A percentile compares a stretch with the other conserved stretches of the same genome.
These are phyloP conservation scores for Geotrupes spiniger DNA, from an alignment of 2,888 invertebrate genomes.

Conservation along the genomic window DNA sequence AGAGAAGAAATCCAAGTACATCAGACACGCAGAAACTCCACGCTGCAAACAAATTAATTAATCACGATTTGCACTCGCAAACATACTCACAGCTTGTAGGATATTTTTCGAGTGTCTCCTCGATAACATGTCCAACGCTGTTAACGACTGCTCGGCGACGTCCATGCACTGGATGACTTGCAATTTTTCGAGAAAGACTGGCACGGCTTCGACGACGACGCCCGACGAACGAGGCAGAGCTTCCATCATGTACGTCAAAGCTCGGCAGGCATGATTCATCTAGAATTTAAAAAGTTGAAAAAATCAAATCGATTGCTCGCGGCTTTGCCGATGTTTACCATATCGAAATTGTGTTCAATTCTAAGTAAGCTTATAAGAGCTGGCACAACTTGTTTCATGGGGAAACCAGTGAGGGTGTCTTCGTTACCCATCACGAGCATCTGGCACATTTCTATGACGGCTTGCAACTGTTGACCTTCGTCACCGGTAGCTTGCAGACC, in stretches of 20 bases:
- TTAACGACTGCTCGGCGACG: constrained; percentile 97
- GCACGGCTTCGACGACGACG: constrained; percentile 95
- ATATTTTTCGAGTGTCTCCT: constrained; percentile 95
- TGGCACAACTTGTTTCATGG: constrained; percentile 95
- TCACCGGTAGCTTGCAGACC: constrained; percentile 92
- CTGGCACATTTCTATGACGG: constrained; percentile 98
- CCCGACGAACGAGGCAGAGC: constrained; percentile 94
- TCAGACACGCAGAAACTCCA: constrained; percentile 94
- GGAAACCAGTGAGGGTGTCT: constrained; percentile 97
- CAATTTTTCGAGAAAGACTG: constrained; percentile 93
- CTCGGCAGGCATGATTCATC: constrained; percentile 99
- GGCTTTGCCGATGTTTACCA: no score
- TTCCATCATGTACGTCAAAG: constrained; percentile 98
- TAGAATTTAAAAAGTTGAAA: constrained; percentile 37
- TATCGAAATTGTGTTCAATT: constrained; percentile 98
- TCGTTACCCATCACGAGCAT: constrained; percentile 99
- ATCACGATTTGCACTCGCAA: not conserved
- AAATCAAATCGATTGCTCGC: no score
- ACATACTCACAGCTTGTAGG: constrained; percentile 73
- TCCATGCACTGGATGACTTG: constrained; percentile 99
- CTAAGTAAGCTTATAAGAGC: constrained; percentile 88
- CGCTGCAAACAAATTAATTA: constrained; percentile 57
- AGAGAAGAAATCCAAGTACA: constrained; percentile 97
- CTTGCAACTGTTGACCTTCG: constrained; percentile 93
- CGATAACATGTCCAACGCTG: constrained; percentile 96